Percentiles rank a stretch among this genome's conserved stretches.
These are phyloP conservation scores for Machimus rusticus DNA, from an alignment of 2,888 invertebrate genomes.

Conservation along the genomic window DNA sequence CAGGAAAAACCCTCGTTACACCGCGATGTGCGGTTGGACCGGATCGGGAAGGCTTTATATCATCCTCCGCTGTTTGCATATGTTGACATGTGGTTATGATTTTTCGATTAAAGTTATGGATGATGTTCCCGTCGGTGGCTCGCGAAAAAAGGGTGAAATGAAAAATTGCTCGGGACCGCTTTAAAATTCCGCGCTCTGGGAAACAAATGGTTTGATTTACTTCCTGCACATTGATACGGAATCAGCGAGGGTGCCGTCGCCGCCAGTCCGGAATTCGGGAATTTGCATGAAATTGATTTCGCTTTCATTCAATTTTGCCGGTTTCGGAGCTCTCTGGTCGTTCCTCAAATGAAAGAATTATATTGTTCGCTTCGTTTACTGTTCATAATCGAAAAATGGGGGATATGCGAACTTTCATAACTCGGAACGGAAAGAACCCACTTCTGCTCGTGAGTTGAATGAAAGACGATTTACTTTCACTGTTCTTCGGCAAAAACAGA, in stretches of 20 bases:
- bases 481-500: neutral
- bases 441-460: neutral
- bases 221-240: constrained; percentile 30
- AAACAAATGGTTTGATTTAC: constrained; percentile 41
- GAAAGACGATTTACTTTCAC: neutral
- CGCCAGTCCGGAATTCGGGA: constrained; percentile 42
- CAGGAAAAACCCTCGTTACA: constrained; percentile 39
- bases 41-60: constrained; percentile 48
- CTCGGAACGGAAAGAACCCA: neutral
- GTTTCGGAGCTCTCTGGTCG: constrained; percentile 38
- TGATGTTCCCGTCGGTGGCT: constrained; percentile 40
- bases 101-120: constrained; percentile 56
- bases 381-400: constrained; percentile 19
- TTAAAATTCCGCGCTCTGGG: constrained; percentile 42
- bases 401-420: neutral
- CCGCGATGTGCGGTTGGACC: constrained; percentile 43
- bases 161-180: constrained; percentile 49
- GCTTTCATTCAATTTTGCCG: constrained; percentile 47
- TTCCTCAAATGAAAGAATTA: constrained; percentile 45
- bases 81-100: constrained; percentile 56
- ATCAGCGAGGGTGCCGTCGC: neutral
- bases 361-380: constrained; percentile 46
- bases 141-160: constrained; percentile 49
- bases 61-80: constrained; percentile 52
- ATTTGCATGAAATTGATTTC: constrained; percentile 55